Evolutionary conservation across 2,797 vertebrate species (phyloP).

Genomic region (Pseudochromis fuscus): DNA sequence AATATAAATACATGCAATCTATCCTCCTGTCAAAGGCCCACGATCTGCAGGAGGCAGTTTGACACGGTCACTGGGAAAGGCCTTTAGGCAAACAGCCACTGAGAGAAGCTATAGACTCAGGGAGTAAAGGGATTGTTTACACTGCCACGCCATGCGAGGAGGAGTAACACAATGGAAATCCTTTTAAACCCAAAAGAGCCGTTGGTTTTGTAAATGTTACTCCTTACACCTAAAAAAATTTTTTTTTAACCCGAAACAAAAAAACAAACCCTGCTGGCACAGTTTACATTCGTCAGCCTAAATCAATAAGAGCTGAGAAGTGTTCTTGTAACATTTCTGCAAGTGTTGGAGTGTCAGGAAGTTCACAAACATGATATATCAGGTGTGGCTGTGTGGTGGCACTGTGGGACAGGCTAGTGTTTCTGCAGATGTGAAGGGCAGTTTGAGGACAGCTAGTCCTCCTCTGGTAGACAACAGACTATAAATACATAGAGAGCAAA

Average conservation of each 20-base stretch:
- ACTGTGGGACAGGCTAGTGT: slow-evolving; percentile 59
- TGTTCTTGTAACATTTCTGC: slow-evolving; percentile 15
- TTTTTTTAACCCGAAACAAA: too few species aligned
- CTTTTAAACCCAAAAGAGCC: slow-evolving; percentile 38
- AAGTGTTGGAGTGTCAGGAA: slow-evolving; percentile 23
- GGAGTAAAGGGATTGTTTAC: slow-evolving; percentile 37
- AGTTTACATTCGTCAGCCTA: slow-evolving; percentile 4
- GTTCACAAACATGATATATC: slow-evolving; percentile 45
- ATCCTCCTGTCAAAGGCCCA: slow-evolving; percentile 78
- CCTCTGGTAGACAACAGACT: slow-evolving; percentile 64
- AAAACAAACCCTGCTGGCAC: slow-evolving; percentile 2
- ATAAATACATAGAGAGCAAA: slow-evolving; percentile 79
- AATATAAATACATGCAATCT: slow-evolving; percentile 82
- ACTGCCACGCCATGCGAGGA: slow-evolving; percentile 23
- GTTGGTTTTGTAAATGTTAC: slow-evolving; percentile 12
- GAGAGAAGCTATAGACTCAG: slow-evolving; percentile 59
- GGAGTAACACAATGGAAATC: slow-evolving; percentile 33
- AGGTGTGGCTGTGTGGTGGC: slow-evolving; percentile 43
- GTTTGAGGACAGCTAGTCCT: slow-evolving; percentile 74
- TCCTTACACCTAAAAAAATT: too few species aligned
- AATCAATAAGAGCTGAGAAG: not conserved
- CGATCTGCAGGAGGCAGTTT: slow-evolving; percentile 69
- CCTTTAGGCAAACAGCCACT: slow-evolving; percentile 69
- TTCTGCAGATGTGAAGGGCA: slow-evolving; percentile 77
- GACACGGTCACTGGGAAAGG: slow-evolving; percentile 75